phyloP scores from a whole-genome alignment of 2,113 vertebrate genomes.

The Jaculus jaculus region DNA sequence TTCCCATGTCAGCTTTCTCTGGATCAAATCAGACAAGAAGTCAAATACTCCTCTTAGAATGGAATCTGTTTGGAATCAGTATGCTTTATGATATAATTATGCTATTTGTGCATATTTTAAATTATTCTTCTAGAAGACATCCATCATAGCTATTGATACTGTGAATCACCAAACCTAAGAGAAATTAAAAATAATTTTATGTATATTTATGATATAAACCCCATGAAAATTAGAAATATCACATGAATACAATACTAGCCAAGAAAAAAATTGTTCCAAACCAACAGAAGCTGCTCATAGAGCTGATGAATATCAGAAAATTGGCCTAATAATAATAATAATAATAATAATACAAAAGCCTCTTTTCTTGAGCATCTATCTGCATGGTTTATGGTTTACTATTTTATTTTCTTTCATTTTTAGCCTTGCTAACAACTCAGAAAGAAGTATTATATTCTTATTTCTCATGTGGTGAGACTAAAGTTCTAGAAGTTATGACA shows the following conservation, averaged over 20 bases:
- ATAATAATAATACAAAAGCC: not conserved
- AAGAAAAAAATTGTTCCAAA: not conserved
- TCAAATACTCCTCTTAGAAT: not conserved
- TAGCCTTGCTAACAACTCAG: not conserved
- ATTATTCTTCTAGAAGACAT: not conserved
- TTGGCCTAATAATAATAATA: not conserved
- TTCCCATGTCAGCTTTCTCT: not conserved
- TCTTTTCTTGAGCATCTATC: constrained; percentile 2
- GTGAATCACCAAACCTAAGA: not conserved
- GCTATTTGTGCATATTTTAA: constrained; percentile 21
- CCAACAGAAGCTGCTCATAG: not conserved
- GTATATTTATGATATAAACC: not conserved
- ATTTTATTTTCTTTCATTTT: not conserved
- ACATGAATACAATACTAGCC: not conserved
- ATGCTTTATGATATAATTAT: not conserved
- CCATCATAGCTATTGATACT: not conserved
- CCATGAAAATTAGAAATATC: not conserved
- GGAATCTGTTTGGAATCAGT: not conserved
- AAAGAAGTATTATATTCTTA: not conserved
- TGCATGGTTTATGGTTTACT: not conserved
- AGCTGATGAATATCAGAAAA: constrained; percentile 17
- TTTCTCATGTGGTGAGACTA: constrained; percentile 2
- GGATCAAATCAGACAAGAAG: not conserved
- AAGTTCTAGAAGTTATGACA: not conserved
- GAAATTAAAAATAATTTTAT: constrained; percentile 10